A percentile compares a stretch with the other conserved stretches of the same genome.
These are phyloP conservation scores for Drosophila tropicalis DNA, from an alignment of 1,140 invertebrate species.

Conservation along the genomic window DNA sequence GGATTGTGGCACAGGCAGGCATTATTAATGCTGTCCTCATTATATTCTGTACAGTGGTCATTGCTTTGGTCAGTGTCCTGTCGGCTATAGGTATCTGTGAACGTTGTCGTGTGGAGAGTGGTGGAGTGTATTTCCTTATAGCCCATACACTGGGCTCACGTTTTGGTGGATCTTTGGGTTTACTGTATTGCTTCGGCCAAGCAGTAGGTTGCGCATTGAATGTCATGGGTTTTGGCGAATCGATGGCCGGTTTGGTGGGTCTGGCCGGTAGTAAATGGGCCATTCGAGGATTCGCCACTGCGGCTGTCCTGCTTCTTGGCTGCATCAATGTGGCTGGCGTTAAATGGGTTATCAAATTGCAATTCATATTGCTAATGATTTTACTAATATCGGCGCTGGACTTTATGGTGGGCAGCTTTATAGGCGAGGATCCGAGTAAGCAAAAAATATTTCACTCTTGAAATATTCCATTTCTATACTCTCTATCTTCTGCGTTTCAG, in stretches of 20 bases:
- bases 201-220: conserved; percentile 97
- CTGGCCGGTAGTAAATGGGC: conserved; percentile 89
- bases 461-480: neutral
- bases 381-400: conserved; percentile 93
- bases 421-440: conserved; percentile 87
- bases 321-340: conserved; percentile 95
- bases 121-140: conserved; percentile 97
- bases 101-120: conserved; percentile 95
- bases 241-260: conserved; percentile 93
- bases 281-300: conserved; percentile 91
- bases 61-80: conserved; percentile 94
- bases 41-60: conserved; percentile 92
- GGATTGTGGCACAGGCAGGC: conserved; percentile 98
- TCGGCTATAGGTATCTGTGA: conserved; percentile 98
- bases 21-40: conserved; percentile 94
- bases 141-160: conserved; percentile 96
- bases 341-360: conserved; percentile 96
- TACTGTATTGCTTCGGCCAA: conserved; percentile 98
- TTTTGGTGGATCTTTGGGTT: conserved; percentile 94
- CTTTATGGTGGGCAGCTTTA: conserved; percentile 94
- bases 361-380: conserved; percentile 92
- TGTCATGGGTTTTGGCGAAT: conserved; percentile 97
- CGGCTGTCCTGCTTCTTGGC: conserved; percentile 91
- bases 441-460: conserved; percentile 15
- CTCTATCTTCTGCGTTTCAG: conserved; percentile 83